Evolutionary conservation across 92 coral and sea anemone species (phyloP).

Genomic region (Meandrina meandrites): DNA sequence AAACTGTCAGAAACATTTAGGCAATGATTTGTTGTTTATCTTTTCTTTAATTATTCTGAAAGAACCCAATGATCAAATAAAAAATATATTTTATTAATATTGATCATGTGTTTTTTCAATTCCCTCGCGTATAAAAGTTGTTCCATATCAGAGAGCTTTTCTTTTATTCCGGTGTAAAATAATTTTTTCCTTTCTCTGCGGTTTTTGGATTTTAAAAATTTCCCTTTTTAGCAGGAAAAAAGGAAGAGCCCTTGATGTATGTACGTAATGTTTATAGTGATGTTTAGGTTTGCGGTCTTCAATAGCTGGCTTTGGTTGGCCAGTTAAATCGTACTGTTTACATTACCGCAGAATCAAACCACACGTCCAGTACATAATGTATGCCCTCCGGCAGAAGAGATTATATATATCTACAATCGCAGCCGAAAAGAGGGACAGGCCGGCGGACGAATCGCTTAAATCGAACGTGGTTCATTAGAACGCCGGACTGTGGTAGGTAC

Average conservation of each 20-base stretch:
- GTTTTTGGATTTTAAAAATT: neutral
- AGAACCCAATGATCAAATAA: neutral
- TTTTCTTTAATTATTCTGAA: slow-evolving; percentile 22
- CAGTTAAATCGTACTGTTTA: neutral
- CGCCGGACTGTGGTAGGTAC: neutral
- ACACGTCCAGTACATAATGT: neutral
- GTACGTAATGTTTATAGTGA: neutral
- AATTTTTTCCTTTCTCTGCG: neutral
- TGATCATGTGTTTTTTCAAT: neutral
- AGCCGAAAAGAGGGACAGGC: neutral
- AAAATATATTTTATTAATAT: neutral
- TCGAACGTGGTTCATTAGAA: neutral
- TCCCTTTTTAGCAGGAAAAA: neutral
- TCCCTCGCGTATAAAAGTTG: neutral
- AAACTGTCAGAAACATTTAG: slow-evolving; percentile 13
- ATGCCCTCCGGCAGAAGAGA: neutral
- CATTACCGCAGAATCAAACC: neutral
- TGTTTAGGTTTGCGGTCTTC: slow-evolving; percentile 3
- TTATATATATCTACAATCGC: neutral
- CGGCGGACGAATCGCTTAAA: neutral
- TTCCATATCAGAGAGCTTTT: neutral
- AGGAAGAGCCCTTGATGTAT: neutral
- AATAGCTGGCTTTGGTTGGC: slow-evolving; percentile 7
- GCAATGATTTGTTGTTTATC: slow-evolving; percentile 3
- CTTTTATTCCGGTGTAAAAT: neutral